Conservation (phyloP, 30 jellyfish, hydroid and myxozoan genomes). For the Hydra vulgaris region DNA sequence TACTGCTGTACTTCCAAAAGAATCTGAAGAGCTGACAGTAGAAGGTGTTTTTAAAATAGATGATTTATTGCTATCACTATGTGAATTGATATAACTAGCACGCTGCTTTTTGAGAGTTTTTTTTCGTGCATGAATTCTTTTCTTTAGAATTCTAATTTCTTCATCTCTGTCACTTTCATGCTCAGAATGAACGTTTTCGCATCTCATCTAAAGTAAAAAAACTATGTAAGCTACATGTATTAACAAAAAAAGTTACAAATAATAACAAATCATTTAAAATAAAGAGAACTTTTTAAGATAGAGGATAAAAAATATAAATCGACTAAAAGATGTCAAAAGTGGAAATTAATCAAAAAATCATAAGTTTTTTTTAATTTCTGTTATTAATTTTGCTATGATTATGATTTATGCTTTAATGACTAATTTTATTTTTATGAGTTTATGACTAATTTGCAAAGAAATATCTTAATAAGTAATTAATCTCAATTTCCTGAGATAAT, state of each 20-base stretch:
- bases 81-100: conserved; percentile 2
- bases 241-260: no score
- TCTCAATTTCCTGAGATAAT: conserved; percentile 43
- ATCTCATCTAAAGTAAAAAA: conserved; percentile 16
- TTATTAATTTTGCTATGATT: no score
- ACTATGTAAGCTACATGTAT: neutral
- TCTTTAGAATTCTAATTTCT: conserved; percentile 40
- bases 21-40: conserved; percentile 35
- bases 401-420: no score
- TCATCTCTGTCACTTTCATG: conserved; percentile 37
- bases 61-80: conserved; percentile 14
- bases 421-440: no score
- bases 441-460: no score
- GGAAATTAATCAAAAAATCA: no score
- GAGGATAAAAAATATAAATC: no score
- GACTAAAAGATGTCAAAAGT: no score
- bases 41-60: conserved; percentile 61
- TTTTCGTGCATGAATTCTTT: conserved; percentile 42
- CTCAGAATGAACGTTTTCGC: conserved; percentile 7
- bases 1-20: conserved; percentile 48
- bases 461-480: no score
- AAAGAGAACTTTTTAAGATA: no score
- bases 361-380: no score
- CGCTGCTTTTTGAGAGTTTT: neutral
- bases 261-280: no score